Conservation (phyloP, 2,888 invertebrate genomes). For the Caenorhabditis plicata region DNA sequence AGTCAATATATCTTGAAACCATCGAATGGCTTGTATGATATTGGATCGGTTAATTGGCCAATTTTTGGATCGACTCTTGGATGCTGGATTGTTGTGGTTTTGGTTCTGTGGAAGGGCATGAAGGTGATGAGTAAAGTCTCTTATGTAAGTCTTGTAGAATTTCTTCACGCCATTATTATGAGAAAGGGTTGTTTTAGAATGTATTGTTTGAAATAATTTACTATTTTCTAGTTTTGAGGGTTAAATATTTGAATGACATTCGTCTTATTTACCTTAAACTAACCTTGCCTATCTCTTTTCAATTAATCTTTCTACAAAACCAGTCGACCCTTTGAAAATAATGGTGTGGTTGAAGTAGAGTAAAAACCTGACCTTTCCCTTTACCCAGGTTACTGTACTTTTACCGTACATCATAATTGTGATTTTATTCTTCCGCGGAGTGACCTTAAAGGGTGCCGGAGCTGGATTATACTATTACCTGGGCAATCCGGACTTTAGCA, state of each 20-base stretch:
- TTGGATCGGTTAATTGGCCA: conserved; percentile 47
- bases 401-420: conserved; percentile 34
- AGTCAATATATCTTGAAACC: conserved; percentile 48
- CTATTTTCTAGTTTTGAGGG: too few relatives aligned
- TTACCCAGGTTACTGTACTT: conserved; percentile 24
- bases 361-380: too few relatives aligned
- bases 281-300: too few relatives aligned
- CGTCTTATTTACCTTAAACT: too few relatives aligned
- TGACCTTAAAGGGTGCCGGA: conserved; percentile 49
- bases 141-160: too few relatives aligned
- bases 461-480: conserved; percentile 47
- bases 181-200: too few relatives aligned
- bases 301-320: too few relatives aligned
- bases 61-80: conserved; percentile 13
- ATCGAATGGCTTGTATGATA: conserved; percentile 36
- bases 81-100: conserved; percentile 43
- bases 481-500: conserved; percentile 33
- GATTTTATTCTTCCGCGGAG: conserved; percentile 45
- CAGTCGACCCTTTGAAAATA: too few relatives aligned
- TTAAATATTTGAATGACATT: too few relatives aligned
- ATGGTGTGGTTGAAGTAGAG: too few relatives aligned
- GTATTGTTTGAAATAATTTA: too few relatives aligned
- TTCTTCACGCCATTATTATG: too few relatives aligned
- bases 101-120: conserved; percentile 54
- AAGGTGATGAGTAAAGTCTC: conserved; percentile 46